A percentile compares a stretch with the other conserved stretches of the same genome.
These are phyloP conservation scores for Atta texana DNA, from an alignment of 1,140 invertebrate genomes.

Conservation along the genomic window DNA sequence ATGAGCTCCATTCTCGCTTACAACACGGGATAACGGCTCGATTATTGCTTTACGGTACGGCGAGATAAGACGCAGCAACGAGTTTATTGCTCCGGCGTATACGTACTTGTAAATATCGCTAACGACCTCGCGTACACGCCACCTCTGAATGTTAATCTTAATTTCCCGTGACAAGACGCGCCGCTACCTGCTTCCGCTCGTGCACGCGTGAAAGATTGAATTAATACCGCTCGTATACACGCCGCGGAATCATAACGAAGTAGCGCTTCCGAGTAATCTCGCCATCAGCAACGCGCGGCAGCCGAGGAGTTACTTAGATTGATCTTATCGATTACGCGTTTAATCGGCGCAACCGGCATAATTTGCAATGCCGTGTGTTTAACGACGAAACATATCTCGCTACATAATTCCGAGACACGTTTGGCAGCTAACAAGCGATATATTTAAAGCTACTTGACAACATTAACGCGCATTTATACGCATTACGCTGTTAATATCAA, in stretches of 20 bases:
- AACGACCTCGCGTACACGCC: constrained; percentile 70
- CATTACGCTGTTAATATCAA: constrained; percentile 29
- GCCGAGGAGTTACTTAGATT: constrained; percentile 49
- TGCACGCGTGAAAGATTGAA: constrained; percentile 75
- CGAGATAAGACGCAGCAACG: constrained; percentile 69
- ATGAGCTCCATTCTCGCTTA: constrained; percentile 53
- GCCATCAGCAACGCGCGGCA: constrained; percentile 32
- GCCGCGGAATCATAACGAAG: constrained; percentile 70
- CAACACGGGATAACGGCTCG: constrained; percentile 71
- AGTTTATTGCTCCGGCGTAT: constrained; percentile 72
- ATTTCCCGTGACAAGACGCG: constrained; percentile 74
- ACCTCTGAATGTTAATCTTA: constrained; percentile 76
- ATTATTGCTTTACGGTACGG: constrained; percentile 76
- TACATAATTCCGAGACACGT: constrained; percentile 29
- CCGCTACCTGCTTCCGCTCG: constrained; percentile 70
- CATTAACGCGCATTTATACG: constrained; percentile 28
- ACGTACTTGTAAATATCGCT: constrained; percentile 76
- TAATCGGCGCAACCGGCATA: constrained; percentile 53
- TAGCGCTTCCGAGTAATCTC: constrained; percentile 49
- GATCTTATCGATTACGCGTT: constrained; percentile 56
- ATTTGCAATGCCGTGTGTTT: constrained; percentile 54
- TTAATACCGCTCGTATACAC: constrained; percentile 69
- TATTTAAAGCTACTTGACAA: neutral
- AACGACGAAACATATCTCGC: constrained; percentile 42
- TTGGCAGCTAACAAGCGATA: neutral